Evolutionary conservation across 1,140 invertebrate genomes (phyloP), one percentile per base, ranked within the genome.

Genomic region (Rhagoletis zephyria): DNA sequence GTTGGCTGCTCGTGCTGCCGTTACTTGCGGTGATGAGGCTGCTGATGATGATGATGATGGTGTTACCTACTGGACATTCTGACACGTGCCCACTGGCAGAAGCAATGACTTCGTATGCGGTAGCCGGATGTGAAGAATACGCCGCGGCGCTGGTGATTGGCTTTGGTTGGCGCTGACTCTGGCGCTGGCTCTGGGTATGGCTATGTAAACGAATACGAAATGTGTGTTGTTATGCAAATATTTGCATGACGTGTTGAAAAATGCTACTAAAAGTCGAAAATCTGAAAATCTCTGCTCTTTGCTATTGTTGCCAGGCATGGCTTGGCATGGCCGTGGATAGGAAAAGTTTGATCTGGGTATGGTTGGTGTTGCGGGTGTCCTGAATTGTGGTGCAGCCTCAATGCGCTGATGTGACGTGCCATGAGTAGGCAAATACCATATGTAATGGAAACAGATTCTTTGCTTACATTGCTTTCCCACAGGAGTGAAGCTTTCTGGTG

Each of bases 211-310:
- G 51, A 85, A 85, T 85, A 85, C 59, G 59, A 59, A 85, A 85
- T 61, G 51, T 61, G 60, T 63, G 60, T 85, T 61, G 40, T 61
- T 85, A 85, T 60, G 59, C 56, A 85, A 85, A 85, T 85, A 85
- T 85, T 85, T 85, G 42, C 85, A 85, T 85, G 85, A 85, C 85
- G 85, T 85, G 85, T 85, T 85, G 60, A 85, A 85, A 81, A 81
- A 81, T 81, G 5, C 74, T 81, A 51, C 74, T 81, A 81, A 81
- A 81, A 81, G 74, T 81, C 48, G 74, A 81, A 81, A 81, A 81
- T 81, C 74, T 81, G 45, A n/a, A 81, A 81, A 81, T 81, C 74
- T 81, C 74, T 81, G 74, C 16, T 56, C 16, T 81, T 81, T 56
- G 48, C 74, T 81, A 59, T 81, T 51, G 40, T 74, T 74, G 67